Evolutionary conservation across 2,113 vertebrate species (phyloP).

Genomic region (Ceratotherium simum): DNA sequence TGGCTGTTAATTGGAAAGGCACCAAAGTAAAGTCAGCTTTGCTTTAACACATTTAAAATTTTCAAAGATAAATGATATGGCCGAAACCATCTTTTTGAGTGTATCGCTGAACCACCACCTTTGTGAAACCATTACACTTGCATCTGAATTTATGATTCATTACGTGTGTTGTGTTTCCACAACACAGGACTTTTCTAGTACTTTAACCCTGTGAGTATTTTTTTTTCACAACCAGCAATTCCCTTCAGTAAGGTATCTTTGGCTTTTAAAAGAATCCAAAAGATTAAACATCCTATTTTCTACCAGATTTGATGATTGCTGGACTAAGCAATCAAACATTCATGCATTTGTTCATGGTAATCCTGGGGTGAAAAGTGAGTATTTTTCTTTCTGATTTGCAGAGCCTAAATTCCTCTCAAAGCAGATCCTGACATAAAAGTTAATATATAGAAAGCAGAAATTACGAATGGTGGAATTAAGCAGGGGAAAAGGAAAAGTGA

Average conservation of each 20-base stretch:
- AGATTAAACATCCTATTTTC: not conserved
- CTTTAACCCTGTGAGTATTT: not conserved
- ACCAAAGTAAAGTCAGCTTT: constrained; percentile 35
- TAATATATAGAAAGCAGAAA: not conserved
- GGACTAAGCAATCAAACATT: not conserved
- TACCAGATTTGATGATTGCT: not conserved
- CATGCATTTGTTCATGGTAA: not conserved
- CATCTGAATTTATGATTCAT: not conserved
- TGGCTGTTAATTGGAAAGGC: constrained; percentile 52
- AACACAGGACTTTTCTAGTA: not conserved
- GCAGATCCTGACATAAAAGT: not conserved
- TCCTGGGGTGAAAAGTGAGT: not conserved
- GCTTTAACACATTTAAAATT: not conserved
- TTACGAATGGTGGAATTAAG: not conserved
- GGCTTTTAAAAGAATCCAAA: not conserved
- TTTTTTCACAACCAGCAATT: not conserved
- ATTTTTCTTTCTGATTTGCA: not conserved
- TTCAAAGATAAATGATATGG: not conserved
- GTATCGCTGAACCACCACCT: not conserved
- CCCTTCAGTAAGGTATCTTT: not conserved
- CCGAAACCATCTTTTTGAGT: not conserved
- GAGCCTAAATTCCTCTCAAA: not conserved
- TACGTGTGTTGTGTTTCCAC: not conserved
- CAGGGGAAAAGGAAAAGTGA: not conserved
- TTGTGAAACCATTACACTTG: not conserved